Conservation (phyloP, 2,797 vertebrate genomes). For the Acrossocheilus wenchowensis region DNA sequence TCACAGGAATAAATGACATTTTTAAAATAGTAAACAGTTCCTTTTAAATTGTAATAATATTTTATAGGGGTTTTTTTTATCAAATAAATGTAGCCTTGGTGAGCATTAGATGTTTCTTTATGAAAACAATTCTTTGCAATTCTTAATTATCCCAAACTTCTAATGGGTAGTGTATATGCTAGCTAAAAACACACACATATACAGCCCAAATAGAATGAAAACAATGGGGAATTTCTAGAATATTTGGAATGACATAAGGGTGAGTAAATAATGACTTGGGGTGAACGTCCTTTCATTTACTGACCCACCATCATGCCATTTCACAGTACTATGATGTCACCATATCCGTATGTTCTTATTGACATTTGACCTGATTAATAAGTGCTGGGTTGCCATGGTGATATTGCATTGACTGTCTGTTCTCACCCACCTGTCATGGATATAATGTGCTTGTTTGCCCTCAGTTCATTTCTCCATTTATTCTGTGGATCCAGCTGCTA, state of each 20-base stretch:
- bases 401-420: background rate
- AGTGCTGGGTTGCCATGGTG: constrained; percentile 8
- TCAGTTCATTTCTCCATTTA: constrained; percentile 4
- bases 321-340: background rate
- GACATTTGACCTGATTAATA: constrained; percentile 18
- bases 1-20: background rate
- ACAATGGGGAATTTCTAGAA: background rate
- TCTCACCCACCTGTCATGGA: constrained; percentile 18
- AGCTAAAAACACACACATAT: background rate
- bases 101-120: background rate
- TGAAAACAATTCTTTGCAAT: background rate
- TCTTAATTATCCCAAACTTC: background rate
- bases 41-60: background rate
- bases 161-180: background rate
- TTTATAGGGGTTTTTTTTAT: background rate
- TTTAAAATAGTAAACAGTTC: background rate
- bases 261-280: background rate
- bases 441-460: constrained; percentile 24
- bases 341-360: background rate
- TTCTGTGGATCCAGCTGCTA: constrained; percentile 15
- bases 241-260: background rate
- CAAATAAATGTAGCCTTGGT: background rate
- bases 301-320: background rate
- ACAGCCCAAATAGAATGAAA: background rate
- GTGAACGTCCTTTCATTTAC: background rate